Evolutionary conservation across 92 coral and sea anemone genomes (phyloP).

Genomic region (Epizoanthus stellaris): DNA sequence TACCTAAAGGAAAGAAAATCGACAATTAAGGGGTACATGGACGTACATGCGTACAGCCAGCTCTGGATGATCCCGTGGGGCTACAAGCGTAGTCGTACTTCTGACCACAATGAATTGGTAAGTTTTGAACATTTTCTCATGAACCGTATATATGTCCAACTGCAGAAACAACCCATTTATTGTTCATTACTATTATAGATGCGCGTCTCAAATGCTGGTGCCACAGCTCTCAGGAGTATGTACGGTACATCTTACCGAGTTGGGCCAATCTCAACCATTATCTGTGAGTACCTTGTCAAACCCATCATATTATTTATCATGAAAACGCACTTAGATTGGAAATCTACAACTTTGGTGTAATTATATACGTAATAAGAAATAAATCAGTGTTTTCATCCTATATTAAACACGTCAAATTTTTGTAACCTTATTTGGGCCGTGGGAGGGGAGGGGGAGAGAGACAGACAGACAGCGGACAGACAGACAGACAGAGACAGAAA

Average conservation of each 20-base stretch:
- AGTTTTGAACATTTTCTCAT: not conserved
- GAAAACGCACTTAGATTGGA: not conserved
- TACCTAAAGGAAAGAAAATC: conserved; percentile 48
- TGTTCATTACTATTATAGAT: conserved; percentile 23
- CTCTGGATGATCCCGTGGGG: conserved; percentile 94
- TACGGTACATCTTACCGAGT: conserved; percentile 51
- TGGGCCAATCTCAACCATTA: conserved; percentile 76
- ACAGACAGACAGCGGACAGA: no score
- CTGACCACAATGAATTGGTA: conserved; percentile 71
- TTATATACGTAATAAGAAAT: not conserved
- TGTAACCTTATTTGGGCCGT: no score
- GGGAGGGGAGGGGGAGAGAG: no score
- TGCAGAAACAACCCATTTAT: no score
- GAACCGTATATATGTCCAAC: not conserved
- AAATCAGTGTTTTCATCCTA: not conserved
- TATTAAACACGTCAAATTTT: no score
- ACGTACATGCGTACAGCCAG: conserved; percentile 83
- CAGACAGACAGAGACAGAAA: no score
- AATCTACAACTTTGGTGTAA: not conserved
- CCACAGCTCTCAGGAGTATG: conserved; percentile 58
- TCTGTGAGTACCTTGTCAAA: conserved; percentile 61
- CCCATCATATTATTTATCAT: not conserved
- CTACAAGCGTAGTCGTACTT: conserved; percentile 34
- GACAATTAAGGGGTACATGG: conserved; percentile 76
- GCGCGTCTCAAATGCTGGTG: conserved; percentile 62